Base-by-base conservation (phyloP, 1,140 invertebrate species). In the Melitaea cinxia region DNA sequence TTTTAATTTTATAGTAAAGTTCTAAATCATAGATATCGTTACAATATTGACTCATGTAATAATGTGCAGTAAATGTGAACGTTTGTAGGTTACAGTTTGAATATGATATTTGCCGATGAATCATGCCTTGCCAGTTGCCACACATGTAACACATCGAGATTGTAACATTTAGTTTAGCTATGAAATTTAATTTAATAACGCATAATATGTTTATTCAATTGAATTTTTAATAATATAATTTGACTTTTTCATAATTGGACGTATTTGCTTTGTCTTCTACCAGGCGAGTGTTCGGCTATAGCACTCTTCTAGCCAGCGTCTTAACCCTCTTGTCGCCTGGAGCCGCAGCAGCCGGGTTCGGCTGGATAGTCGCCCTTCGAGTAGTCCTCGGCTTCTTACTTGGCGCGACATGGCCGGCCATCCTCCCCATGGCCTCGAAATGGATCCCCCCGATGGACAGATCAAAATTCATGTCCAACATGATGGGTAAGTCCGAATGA, bases 371-470 rank as follows among this genome's bases (percentile, higher is more conserved):
- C 10, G 85, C 93, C 6, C 82, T 95, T 0, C 92, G 96, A 53
- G 93, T 94, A 0, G 56, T 95, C 3, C 84, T 96, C 0, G 96
- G 96, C 47, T 95, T 96, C 80, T 93, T 95, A 89, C 89, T 96
- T 78, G 94, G 97, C 59, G 97, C 95, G 4, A 97, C 96, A 4
- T 98, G 97, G 95, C 97, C 97, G 17, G 95, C 96, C 14, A 98
- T 98, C 62, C 95, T 97, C 69, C 96, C 96, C 1, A 95, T 98
- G 93, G 95, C 96, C 21, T 95, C 96, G 0, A 95, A 95, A 72
- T 99, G 97, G 97, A 96, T 97, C 62, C 97, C 97, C 9, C 96
- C 96, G 0, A 94, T 95, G 89, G 97, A 98, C 80, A 93, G 97
- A 65, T 97, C 96, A 56, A 96, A 96, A 88, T 96, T 96, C 79